These are phyloP conservation scores for Mastacembelus armatus DNA, from an alignment of 2,797 vertebrate genomes.

Conservation along the genomic window DNA sequence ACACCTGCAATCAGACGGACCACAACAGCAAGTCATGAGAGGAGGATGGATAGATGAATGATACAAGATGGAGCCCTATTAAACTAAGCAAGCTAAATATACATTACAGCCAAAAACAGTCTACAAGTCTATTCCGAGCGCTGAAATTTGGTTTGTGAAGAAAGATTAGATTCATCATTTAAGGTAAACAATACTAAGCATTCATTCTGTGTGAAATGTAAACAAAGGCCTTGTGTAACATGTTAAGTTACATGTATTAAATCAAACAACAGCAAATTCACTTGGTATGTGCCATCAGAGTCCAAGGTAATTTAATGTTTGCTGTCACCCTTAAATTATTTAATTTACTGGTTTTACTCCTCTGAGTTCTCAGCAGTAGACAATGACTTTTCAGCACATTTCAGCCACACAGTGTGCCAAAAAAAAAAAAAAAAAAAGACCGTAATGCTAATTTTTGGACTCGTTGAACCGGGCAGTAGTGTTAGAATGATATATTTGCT, in stretches of 20 bases:
- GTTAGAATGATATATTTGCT: conserved; percentile 73
- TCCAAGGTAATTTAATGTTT: conserved; percentile 1
- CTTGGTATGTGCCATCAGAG: conserved; percentile 6
- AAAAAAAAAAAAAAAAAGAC: conserved; percentile 56
- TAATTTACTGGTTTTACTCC: conserved; percentile 31
- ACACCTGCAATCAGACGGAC: conserved; percentile 67
- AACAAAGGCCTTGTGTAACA: conserved; percentile 9
- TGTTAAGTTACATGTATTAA: neutral
- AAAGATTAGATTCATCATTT: conserved; percentile 10
- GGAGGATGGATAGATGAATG: conserved; percentile 28
- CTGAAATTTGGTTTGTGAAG: no score
- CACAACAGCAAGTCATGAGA: conserved; percentile 29
- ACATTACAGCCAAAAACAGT: no score
- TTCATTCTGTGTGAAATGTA: neutral
- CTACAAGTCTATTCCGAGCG: no score
- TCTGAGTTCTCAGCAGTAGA: conserved; percentile 24
- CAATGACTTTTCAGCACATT: conserved; percentile 15
- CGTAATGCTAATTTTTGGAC: conserved; percentile 50
- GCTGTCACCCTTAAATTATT: conserved; percentile 21
- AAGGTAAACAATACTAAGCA: conserved; percentile 3
- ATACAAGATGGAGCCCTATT: conserved; percentile 11
- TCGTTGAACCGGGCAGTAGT: conserved; percentile 28
- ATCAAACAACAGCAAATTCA: neutral
- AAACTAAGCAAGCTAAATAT: conserved; percentile 41
- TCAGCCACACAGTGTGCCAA: conserved; percentile 21